Conservation (phyloP, 1,140 invertebrate genomes). For the Ips nitidus region DNA sequence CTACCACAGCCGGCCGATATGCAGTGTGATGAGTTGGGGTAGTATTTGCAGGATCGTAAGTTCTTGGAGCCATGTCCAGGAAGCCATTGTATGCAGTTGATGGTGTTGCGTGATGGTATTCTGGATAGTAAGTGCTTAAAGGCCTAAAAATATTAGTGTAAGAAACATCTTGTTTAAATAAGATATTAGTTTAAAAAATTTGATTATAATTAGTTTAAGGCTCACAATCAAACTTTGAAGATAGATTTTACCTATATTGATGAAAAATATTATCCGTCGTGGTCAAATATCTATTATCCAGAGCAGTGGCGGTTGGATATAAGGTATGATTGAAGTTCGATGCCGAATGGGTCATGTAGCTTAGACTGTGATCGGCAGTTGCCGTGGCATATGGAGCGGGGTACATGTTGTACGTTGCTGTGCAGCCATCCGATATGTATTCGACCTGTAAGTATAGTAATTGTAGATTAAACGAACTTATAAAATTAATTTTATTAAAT, state of each 20-base stretch:
- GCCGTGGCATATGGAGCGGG: constrained; percentile 75
- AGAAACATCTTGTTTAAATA: not conserved
- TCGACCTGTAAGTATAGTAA: constrained; percentile 53
- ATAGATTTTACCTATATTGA: constrained; percentile 61
- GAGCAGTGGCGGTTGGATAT: constrained; percentile 66
- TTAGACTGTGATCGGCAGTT: constrained; percentile 63
- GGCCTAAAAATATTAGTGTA: constrained; percentile 56
- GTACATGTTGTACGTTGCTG: constrained; percentile 78
- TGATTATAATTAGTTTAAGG: too few relatives aligned
- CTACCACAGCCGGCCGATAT: constrained; percentile 52
- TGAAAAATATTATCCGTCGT: constrained; percentile 82
- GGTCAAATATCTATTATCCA: constrained; percentile 74
- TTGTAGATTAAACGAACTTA: constrained; percentile 37
- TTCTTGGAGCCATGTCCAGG: constrained; percentile 64
- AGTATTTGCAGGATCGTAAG: constrained; percentile 57
- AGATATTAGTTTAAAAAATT: not conserved
- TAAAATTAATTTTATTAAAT: not conserved
- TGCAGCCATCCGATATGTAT: constrained; percentile 67
- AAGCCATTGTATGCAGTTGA: constrained; percentile 75
- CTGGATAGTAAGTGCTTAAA: constrained; percentile 72
- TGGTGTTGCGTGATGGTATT: constrained; percentile 68
- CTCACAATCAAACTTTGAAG: too few relatives aligned
- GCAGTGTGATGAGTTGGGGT: constrained; percentile 58
- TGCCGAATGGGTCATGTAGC: constrained; percentile 70
- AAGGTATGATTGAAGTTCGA: constrained; percentile 68